Base-by-base conservation (phyloP, 2,888 invertebrate genomes). In the Temnothorax unifasciatus region DNA sequence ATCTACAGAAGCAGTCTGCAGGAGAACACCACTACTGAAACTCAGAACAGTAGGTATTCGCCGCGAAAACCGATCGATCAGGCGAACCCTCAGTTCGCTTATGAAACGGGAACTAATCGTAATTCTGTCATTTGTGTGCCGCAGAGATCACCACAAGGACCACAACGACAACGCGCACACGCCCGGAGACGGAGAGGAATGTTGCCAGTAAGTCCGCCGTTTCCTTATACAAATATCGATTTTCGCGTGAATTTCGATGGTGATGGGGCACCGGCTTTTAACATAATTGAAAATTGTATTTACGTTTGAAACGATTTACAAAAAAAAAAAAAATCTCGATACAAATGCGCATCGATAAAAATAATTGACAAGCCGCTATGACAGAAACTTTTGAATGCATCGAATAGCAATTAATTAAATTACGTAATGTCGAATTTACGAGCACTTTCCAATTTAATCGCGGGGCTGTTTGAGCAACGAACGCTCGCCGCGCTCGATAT, bases 21-120 rank as follows among this genome's bases (percentile, higher is more conserved):
- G 87, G 95, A 95, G 86, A 95, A 95, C 91, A 95, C 95, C 8
- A 95, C 95, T 15, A 95, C 95, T 85, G 95, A 96, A 92, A 95
- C 95, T 34, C 90, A 95, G 21, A 95, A 95, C 92, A 95, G 96
- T 96, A 93, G 95, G 95, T 88, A 73, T 66, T 52, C 6, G 25
- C 13, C 18, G 63, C 38, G 41, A 52, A 25, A 52, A 18, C 11
- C 47, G 29, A 54, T 50, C 68, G 54, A 44, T 57, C 34, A 13
- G 21, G 21, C n/a, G n/a, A n/a, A n/a, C 8, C 1, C 18, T 47
- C 29, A 9, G 29, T 41, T 77, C 50, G 9, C 21, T 18, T 11
- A 25, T 50, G n/a, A 64, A 54, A 25, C 50, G 29, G 1, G n/a
- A 18, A 21, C 15, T 21, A 21, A 83, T 68, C 50, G 38, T 76